Evolutionary conservation across 2,888 invertebrate genomes (phyloP), one percentile per base, ranked within the genome.

Genomic region (Anaspis maculata): DNA sequence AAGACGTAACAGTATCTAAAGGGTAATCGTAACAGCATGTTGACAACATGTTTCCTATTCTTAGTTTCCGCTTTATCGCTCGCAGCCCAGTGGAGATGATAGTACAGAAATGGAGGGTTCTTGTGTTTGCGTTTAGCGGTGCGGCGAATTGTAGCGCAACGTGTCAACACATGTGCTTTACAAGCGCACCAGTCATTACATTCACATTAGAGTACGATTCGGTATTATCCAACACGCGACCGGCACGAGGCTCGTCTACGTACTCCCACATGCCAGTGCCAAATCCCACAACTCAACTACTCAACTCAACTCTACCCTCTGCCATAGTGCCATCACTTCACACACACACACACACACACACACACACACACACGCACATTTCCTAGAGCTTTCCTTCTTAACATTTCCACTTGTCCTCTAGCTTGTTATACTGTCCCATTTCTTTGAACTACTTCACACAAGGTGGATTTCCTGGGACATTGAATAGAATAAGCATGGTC

Each of bases 181-280:
- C 37, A 37, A 33, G n/a, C n/a, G 37, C 37, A 37, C 33, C 32
- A 40, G 33, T 47, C 49, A 52, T 54, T 50, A 54, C 47, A 52
- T 51, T 50, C 51, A 45, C 54, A 55, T 57, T 56, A 56, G 46
- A 54, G 43, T 39, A 45, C 51, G 49, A 52, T 57, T 55, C 51
- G 40, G 45, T 43, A 36, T 49, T 54, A 56, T 49, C 48, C 46
- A 46, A 49, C 44, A 44, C 46, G 45, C 40, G 44, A 41, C 48
- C 39, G 43, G 42, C 56, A 54, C 56, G 52, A 46, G 56, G 11
- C 22, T 21, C 13, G 6, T 21, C 32, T 37, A 25, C 11, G n/a
- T n/a, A 13, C 37, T 30, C 33, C 30, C 37, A 33, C 29, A 30
- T 25, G 23, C 11, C 37, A 15, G n/a, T n/a, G n/a, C n/a, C n/a